Evolutionary conservation across 1,140 invertebrate genomes (phyloP).

Genomic region (Ooceraea biroi): DNA sequence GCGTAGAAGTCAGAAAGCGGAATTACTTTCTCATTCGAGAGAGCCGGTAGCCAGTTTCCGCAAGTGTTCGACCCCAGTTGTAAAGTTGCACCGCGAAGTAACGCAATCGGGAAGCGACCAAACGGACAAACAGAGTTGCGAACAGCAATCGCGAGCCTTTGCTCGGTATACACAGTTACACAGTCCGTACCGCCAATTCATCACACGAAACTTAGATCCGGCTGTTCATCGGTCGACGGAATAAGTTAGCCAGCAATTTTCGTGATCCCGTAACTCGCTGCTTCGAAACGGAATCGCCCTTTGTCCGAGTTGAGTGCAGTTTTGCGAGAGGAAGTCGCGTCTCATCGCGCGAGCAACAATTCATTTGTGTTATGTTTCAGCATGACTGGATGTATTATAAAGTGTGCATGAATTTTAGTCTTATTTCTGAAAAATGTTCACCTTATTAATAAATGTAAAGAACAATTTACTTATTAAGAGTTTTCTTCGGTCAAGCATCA

Average conservation of each 20-base stretch:
- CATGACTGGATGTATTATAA: background rate
- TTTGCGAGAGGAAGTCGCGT: background rate
- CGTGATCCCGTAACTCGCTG: background rate
- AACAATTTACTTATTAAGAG: no score
- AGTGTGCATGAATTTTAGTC: no score
- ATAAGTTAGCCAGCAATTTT: constrained; percentile 46
- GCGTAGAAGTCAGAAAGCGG: constrained; percentile 36
- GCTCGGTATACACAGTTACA: background rate
- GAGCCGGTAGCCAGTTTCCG: constrained; percentile 23
- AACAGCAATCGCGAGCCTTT: constrained; percentile 29
- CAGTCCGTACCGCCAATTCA: constrained; percentile 17
- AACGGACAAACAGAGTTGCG: constrained; percentile 40
- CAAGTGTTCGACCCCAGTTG: constrained; percentile 20
- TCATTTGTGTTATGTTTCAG: background rate
- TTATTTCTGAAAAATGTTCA: no score
- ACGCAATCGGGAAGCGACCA: constrained; percentile 27
- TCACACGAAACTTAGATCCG: constrained; percentile 25
- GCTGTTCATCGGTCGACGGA: background rate
- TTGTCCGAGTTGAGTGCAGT: constrained; percentile 28
- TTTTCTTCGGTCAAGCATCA: no score
- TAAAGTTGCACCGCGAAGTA: constrained; percentile 35
- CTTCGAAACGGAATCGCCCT: constrained; percentile 8
- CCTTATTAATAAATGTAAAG: no score
- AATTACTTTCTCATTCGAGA: constrained; percentile 51
- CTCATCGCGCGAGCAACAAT: background rate